Base-by-base conservation (phyloP, 2,113 vertebrate genomes). In the Gobiocypris rarus region DNA sequence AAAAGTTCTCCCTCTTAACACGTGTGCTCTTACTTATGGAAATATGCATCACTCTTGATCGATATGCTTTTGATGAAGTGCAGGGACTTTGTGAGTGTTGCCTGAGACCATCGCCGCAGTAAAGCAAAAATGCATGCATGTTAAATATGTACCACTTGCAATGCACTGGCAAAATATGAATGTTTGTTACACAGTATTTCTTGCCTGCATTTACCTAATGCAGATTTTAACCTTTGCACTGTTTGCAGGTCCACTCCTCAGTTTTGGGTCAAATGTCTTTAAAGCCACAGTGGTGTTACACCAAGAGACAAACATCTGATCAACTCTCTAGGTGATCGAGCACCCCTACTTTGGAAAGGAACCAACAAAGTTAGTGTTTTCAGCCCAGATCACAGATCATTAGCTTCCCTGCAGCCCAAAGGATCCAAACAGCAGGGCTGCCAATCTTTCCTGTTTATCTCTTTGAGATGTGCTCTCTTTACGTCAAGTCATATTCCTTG, bases 391-490 rank as follows among this genome's bases (percentile, higher is more conserved):
- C 19, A 43, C 19, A 9, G 45, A 67, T 80, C 78, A 79, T 79
- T 78, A 61, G 28, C 61, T 61, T 78, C 77, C 77, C 59, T 50
- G 58, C 43, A 65, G n/a, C 38, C 77, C 59, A n/a, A 80, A 80
- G 43, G 58, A 80, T 31, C 41, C 59, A 65, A 65, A 80, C 77
- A 80, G 77, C 77, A 80, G 59, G 54, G 77, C 77, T 80, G 58
- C 78, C 78, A 80, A 26, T 65, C 43, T 34, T 45, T 28, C 43
- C 43, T 63, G 59, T 65, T 80, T 50, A 31, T 65, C 41, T 80
- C 59, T 80, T 67, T 80, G 59, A 50, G 31, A 65, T 48, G 59
- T 80, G 41, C 59, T 80, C 77, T 80, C 59, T 80, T 80, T 80
- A 63, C 11, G 78, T 80, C 78, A 80, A 67, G 22, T 50, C 43